These are phyloP conservation scores for Toxotes lorentzi DNA, from an alignment of 2,797 vertebrate species.

Conservation along the genomic window DNA sequence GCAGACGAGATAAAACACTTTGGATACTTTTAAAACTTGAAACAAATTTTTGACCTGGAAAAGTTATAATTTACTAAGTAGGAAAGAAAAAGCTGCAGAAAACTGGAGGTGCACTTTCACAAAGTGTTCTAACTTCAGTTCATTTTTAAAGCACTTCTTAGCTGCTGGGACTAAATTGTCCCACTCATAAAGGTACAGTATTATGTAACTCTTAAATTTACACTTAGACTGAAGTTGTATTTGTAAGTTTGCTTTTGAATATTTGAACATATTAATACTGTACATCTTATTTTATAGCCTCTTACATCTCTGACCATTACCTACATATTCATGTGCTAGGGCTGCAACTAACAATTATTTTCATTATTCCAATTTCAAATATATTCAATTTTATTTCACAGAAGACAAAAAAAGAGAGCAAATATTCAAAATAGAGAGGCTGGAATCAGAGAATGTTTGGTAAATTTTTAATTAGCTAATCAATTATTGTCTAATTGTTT, in stretches of 20 bases:
- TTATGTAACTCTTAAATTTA: neutral
- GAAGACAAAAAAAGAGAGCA: too few relatives aligned
- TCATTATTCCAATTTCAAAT: too few relatives aligned
- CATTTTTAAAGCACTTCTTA: neutral
- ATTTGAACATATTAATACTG: neutral
- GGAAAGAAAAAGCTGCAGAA: neutral
- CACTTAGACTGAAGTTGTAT: neutral
- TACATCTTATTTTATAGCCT: neutral
- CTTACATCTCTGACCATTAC: neutral
- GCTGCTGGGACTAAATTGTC: neutral
- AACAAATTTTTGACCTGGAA: neutral
- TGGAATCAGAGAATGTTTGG: neutral
- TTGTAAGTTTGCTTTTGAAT: constrained; percentile 7
- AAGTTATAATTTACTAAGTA: neutral
- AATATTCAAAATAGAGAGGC: neutral
- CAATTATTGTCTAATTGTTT: neutral
- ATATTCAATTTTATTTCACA: too few relatives aligned
- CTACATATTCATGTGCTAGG: neutral
- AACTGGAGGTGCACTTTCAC: neutral
- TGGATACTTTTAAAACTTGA: neutral
- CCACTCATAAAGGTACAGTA: neutral
- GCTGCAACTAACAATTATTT: neutral
- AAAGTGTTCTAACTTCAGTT: neutral
- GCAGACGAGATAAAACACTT: constrained; percentile 2
- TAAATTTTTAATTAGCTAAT: neutral